Percentiles rank a stretch among this genome's conserved stretches.
Evolutionary conservation across 2,797 vertebrate genomes (phyloP).

Genomic region (Stomatorhinus walkeri): DNA sequence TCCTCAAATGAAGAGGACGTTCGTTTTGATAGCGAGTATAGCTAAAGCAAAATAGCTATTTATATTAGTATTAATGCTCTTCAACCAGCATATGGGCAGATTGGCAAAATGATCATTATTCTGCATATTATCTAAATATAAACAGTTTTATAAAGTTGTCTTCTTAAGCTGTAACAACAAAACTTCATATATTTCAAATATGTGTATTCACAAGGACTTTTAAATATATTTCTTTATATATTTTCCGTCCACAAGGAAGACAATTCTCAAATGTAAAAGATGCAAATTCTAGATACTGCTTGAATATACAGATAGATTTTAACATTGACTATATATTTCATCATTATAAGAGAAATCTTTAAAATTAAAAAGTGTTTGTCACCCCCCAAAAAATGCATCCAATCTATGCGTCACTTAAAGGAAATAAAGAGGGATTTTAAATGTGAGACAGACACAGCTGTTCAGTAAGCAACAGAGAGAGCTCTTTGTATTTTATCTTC

Average conservation of each 20-base stretch:
- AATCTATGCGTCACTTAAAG: slow-evolving; percentile 33
- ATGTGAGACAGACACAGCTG: slow-evolving; percentile 38
- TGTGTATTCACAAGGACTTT: background rate
- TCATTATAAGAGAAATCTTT: background rate
- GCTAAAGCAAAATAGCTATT: background rate
- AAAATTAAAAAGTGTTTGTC: background rate
- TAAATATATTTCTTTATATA: background rate
- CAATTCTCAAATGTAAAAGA: background rate
- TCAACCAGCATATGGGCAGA: background rate
- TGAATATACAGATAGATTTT: background rate
- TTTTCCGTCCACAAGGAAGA: background rate
- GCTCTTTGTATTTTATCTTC: slow-evolving; percentile 54
- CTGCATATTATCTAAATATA: background rate
- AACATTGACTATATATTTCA: background rate
- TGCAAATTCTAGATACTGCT: background rate
- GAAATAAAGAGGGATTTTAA: slow-evolving; percentile 39
- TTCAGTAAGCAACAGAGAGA: slow-evolving; percentile 31
- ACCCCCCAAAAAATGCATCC: slow-evolving; percentile 26
- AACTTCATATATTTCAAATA: background rate
- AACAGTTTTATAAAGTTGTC: background rate
- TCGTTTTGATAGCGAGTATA: background rate
- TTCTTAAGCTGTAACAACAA: background rate
- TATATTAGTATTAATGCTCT: background rate
- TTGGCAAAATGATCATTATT: background rate
- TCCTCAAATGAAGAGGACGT: background rate